Base-by-base conservation (phyloP, 2,797 vertebrate species). In the Parotocinclus haroldoi region DNA sequence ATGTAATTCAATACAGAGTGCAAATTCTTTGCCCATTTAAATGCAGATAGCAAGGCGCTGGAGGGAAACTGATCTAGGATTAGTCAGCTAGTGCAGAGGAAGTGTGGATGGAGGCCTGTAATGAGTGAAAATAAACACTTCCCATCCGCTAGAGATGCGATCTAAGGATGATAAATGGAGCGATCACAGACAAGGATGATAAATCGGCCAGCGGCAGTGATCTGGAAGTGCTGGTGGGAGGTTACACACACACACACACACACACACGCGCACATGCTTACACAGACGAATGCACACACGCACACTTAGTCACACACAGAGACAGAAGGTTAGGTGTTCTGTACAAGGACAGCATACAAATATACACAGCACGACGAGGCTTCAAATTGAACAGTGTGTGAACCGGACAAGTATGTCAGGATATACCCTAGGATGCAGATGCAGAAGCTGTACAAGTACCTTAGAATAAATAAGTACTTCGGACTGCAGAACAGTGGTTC, bases 81-180 rank as follows among this genome's bases (percentile, higher is more conserved):
- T 65, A 75, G 68, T 63, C 12, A 58, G 61, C 46, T 50, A 66
- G 46, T 63, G 58, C 64, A 13, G 9, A 60, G 56, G 66, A 66
- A 39, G n/a, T 53, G 17, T 48, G 63, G 55, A 62, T 51, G 37
- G 55, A 46, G 57, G 63, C 65, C 70, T 73, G 65, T 78, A 81
- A 83, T 83, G 77, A 77, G 74, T 64, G 77, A 77, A 80, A 81
- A 83, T 80, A 80, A 83, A 78, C 73, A 76, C 74, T 83, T 83
- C 67, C 77, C 72, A 65, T 72, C 73, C 69, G 57, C 65, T 80
- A 65, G 76, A 77, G 74, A 78, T 79, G 61, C 48, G 71, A 79
- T 79, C 76, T 81, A 79, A 78, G 76, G 76, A 78, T 76, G 77
- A 83, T 79, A 80, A 81, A 81, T 81, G 76, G 75, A 72, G 75